Percentiles rank a stretch among this genome's conserved stretches.
phyloP scores from a whole-genome alignment of 2,888 invertebrate species.

The Drosophila maculinotata region DNA sequence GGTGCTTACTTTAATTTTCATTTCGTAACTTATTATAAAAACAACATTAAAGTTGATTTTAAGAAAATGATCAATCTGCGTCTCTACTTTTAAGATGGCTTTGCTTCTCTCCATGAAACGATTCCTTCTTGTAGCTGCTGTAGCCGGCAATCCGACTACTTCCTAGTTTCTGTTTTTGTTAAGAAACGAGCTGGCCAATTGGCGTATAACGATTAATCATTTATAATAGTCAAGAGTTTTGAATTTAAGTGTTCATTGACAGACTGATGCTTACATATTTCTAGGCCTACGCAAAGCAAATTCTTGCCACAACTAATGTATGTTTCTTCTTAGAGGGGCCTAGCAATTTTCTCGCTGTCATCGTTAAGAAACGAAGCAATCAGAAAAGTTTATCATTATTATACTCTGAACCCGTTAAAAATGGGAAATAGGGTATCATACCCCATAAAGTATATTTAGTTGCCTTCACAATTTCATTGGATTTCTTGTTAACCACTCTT shows the following conservation, averaged over 20 bases:
- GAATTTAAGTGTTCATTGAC: slow-evolving; percentile 40
- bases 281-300: slow-evolving; percentile 30
- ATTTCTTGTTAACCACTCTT: too few species aligned
- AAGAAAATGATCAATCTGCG: too few species aligned
- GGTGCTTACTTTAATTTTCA: too few species aligned
- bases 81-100: background rate
- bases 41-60: background rate
- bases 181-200: slow-evolving; percentile 18
- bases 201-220: slow-evolving; percentile 61
- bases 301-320: background rate
- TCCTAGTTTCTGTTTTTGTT: slow-evolving; percentile 27
- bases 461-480: too few species aligned
- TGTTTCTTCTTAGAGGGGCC: too few species aligned
- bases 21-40: background rate
- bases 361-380: too few species aligned
- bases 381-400: too few species aligned
- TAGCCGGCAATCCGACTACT: slow-evolving; percentile 10
- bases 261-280: slow-evolving; percentile 21
- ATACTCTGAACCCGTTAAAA: too few species aligned
- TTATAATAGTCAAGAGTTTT: slow-evolving; percentile 47
- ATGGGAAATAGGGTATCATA: too few species aligned
- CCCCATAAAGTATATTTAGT: too few species aligned
- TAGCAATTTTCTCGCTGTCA: too few species aligned
- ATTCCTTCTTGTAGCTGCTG: background rate
- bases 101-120: background rate